A percentile compares a stretch with the other conserved stretches of the same genome.
phyloP scores from a whole-genome alignment of 2,113 vertebrate species.

The Nothocercus julius region DNA sequence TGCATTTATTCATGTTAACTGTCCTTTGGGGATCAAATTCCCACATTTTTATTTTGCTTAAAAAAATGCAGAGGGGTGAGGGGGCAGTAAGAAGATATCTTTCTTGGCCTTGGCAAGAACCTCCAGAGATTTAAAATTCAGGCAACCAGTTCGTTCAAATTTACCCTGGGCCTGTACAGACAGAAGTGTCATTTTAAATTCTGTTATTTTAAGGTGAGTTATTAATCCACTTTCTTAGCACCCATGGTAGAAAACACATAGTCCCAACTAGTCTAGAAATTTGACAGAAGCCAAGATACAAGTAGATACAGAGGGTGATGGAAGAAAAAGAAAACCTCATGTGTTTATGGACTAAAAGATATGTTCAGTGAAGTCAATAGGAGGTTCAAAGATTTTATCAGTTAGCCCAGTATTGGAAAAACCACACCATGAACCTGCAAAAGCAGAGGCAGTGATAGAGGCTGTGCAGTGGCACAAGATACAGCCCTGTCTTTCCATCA shows the following conservation, averaged over 20 bases:
- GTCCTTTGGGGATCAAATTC: neutral
- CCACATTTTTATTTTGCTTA: neutral
- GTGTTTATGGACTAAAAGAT: neutral
- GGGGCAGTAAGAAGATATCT: neutral
- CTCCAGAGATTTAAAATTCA: neutral
- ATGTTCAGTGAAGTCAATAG: neutral
- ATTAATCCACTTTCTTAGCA: neutral
- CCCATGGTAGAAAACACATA: neutral
- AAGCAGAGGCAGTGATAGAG: neutral
- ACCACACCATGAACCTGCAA: fast-evolving
- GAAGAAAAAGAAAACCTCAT: neutral
- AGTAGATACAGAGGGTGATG: neutral
- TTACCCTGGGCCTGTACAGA: neutral
- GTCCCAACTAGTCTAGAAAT: neutral
- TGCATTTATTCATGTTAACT: neutral
- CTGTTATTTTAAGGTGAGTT: neutral
- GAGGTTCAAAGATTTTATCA: neutral
- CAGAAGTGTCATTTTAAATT: neutral
- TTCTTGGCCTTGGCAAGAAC: neutral
- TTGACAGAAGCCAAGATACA: neutral
- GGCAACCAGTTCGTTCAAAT: neutral
- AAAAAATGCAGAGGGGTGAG: too few relatives aligned
- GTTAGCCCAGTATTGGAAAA: neutral
- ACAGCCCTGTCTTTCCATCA: neutral
- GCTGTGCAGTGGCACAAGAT: fast-evolving